Conservation (phyloP, 2,888 invertebrate species). For the Lumbricus terrestris region DNA sequence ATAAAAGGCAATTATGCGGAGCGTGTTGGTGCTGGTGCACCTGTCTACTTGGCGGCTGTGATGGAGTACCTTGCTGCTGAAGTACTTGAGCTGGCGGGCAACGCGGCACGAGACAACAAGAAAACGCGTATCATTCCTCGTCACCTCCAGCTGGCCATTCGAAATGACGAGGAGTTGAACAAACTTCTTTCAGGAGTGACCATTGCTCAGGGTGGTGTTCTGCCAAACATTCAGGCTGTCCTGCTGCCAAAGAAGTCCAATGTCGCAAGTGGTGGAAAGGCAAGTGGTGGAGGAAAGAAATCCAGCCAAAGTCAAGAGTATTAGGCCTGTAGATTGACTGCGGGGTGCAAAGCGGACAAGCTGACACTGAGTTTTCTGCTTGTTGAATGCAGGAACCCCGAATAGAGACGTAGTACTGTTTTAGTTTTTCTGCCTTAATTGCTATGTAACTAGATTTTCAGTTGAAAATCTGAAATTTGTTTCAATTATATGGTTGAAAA, state of each 20-base stretch:
- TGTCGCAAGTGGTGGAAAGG: slow-evolving; percentile 16
- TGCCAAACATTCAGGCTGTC: slow-evolving; percentile 76
- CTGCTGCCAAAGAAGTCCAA: slow-evolving; percentile 72
- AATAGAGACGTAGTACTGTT: background rate
- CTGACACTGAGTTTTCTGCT: background rate
- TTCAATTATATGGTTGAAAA: too few relatives aligned
- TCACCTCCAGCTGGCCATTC: slow-evolving; percentile 74
- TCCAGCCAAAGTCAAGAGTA: slow-evolving; percentile 28
- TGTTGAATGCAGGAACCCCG: background rate
- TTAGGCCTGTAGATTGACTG: slow-evolving; percentile 7
- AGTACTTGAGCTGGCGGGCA: slow-evolving; percentile 60
- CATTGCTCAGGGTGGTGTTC: slow-evolving; percentile 79
- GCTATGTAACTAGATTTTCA: background rate
- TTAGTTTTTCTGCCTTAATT: background rate
- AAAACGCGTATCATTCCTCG: slow-evolving; percentile 72
- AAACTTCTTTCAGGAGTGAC: slow-evolving; percentile 74
- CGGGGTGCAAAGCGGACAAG: background rate
- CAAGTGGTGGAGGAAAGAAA: slow-evolving; percentile 19
- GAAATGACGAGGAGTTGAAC: slow-evolving; percentile 79
- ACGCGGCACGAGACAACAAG: slow-evolving; percentile 64
- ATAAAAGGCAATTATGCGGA: slow-evolving; percentile 57
- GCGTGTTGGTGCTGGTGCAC: slow-evolving; percentile 59
- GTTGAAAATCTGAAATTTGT: background rate
- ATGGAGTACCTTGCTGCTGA: slow-evolving; percentile 67
- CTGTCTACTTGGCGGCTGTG: slow-evolving; percentile 60